Evolutionary conservation across 1,140 invertebrate species (phyloP), one percentile per base, ranked within the genome.

Genomic region (Neelides sp.): DNA sequence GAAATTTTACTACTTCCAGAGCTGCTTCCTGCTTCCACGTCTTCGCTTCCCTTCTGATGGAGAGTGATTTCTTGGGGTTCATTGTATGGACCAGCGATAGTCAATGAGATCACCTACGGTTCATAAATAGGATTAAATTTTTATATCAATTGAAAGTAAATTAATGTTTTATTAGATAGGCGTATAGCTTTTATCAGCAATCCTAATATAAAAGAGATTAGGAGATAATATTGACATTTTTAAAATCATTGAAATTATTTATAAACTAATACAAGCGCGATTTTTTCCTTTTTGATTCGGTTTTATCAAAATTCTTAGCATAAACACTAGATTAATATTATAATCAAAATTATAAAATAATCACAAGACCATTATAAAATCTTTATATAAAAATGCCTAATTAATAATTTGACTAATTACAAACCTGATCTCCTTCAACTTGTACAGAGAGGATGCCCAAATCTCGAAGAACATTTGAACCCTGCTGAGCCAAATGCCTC

Each of bases 371-470:
- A n/a, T n/a, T n/a, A n/a, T n/a, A n/a, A n/a, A n/a, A n/a, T n/a
- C n/a, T n/a, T n/a, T n/a, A n/a, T n/a, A n/a, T n/a, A 28, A 47
- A 51, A 12, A 19, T 15, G 23, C 15, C n/a, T 17, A 30, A 28
- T 50, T 20, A 3, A 19, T 15, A 15, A 32, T 8, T 4, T 28
- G 1, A 51, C 51, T 66, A 66, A 86, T 30, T 0, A 49, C 50
- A 66, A 67, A 87, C 85, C 72, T 90, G 85, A 73, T 94, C 90
- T 61, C 88, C 90, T 73, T 95, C 88, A 61, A 96, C 78, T 73
- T 96, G 92, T 58, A 97, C 89, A 51, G 89, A 89, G 26, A 96
- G 76, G 62, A 97, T 91, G 48, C 91, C 91, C 64, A 96, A 76
- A 63, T 89, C 82, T 42, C 84, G 78, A 58, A 97, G 76, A 58